Percentiles rank a stretch among this genome's conserved stretches.
Conservation (phyloP, 1,140 invertebrate species). For the Hermetia illucens region DNA sequence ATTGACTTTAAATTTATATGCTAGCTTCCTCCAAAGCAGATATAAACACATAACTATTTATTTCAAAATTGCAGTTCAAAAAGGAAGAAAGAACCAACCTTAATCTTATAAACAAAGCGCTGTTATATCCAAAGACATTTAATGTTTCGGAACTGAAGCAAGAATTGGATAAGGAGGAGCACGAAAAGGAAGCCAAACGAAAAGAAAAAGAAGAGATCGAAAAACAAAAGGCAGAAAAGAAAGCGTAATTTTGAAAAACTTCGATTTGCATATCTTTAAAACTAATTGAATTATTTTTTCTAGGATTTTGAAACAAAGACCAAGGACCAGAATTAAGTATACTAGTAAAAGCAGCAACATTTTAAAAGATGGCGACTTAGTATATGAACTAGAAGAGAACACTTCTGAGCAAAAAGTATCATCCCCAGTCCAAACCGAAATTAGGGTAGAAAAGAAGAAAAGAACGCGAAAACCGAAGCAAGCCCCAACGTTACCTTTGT, state of each 20-base stretch:
- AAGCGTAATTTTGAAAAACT: slow-evolving; percentile 8
- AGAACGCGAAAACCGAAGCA: too few relatives aligned
- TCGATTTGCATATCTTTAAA: slow-evolving; percentile 12
- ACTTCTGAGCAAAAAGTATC: too few relatives aligned
- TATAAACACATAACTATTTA: too few relatives aligned
- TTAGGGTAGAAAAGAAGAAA: too few relatives aligned
- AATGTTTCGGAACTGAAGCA: slow-evolving; percentile 32
- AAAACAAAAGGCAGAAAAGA: slow-evolving; percentile 15
- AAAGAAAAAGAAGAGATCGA: slow-evolving; percentile 16
- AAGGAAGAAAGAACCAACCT: slow-evolving; percentile 34
- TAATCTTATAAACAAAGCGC: slow-evolving; percentile 30
- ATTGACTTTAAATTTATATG: too few relatives aligned
- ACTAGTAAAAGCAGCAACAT: neutral
- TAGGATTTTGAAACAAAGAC: too few relatives aligned
- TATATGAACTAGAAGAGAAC: slow-evolving; percentile 2
- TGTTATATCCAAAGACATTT: slow-evolving; percentile 32
- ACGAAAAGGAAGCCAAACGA: slow-evolving; percentile 13
- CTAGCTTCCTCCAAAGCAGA: too few relatives aligned
- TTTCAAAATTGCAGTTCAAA: slow-evolving; percentile 32
- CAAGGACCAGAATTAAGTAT: neutral
- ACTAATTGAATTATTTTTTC: too few relatives aligned
- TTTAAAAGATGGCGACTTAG: neutral
- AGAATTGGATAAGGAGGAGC: slow-evolving; percentile 29
- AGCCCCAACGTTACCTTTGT: too few relatives aligned
- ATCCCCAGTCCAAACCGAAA: too few relatives aligned